Evolutionary conservation across 2,113 vertebrate species (phyloP).

Genomic region (Nanger granti): DNA sequence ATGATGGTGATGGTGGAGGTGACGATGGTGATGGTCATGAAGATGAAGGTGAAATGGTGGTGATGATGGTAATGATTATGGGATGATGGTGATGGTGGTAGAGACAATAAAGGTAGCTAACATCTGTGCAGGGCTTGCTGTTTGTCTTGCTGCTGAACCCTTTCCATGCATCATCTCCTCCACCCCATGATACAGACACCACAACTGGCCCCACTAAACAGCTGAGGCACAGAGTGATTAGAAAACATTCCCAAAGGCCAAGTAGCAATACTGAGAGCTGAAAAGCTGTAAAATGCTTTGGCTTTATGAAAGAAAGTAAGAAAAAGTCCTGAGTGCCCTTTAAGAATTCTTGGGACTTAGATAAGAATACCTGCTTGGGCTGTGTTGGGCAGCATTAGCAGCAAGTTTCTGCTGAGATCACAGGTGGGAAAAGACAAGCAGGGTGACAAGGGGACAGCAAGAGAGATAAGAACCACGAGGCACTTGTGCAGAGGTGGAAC

Average conservation of each 20-base stretch:
- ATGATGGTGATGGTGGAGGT: fast-evolving
- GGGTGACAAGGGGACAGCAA: too few relatives aligned
- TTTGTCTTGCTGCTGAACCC: background rate
- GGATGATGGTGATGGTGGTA: background rate
- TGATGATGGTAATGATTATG: background rate
- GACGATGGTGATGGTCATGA: fast-evolving
- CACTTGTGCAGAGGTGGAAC: fast-evolving
- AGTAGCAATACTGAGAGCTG: background rate
- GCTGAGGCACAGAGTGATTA: background rate
- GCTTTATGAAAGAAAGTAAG: background rate
- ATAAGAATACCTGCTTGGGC: background rate
- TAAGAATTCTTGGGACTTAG: background rate
- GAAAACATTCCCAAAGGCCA: background rate
- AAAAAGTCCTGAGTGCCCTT: background rate
- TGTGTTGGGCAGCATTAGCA: background rate
- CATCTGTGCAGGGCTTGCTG: background rate
- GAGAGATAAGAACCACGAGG: background rate
- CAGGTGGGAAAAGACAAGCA: background rate
- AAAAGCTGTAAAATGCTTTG: background rate
- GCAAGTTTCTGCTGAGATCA: background rate
- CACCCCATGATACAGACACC: background rate
- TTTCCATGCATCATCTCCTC: too few relatives aligned
- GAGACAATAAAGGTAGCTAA: background rate
- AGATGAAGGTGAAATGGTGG: background rate
- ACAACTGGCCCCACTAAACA: too few relatives aligned